These are phyloP conservation scores for Labeo catla DNA, from an alignment of 2,113 vertebrate genomes.

Conservation along the genomic window DNA sequence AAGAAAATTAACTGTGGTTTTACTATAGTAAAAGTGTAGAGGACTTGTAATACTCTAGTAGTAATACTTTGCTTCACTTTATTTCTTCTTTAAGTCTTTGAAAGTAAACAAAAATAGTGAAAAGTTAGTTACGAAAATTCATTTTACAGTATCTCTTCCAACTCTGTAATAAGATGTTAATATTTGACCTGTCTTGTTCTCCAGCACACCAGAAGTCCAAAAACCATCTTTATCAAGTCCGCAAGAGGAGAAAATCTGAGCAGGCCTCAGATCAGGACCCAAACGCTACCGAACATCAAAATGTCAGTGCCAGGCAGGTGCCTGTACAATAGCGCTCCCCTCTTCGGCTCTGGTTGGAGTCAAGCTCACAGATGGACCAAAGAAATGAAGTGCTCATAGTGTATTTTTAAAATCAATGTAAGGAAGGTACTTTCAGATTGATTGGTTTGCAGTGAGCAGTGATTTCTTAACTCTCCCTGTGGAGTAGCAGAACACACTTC, in stretches of 20 bases:
- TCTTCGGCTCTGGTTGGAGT: slow-evolving; percentile 48
- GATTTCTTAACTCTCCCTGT: background rate
- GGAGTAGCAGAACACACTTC: background rate
- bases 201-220: slow-evolving; percentile 92
- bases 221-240: slow-evolving; percentile 85
- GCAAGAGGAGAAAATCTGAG: slow-evolving; percentile 82
- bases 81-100: too few relatives aligned
- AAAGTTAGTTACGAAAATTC: too few relatives aligned
- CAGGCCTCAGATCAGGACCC: background rate
- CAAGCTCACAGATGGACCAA: slow-evolving; percentile 9
- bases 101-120: too few relatives aligned
- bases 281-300: slow-evolving; percentile 35
- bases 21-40: too few relatives aligned
- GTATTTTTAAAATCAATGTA: slow-evolving; percentile 1
- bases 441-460: background rate
- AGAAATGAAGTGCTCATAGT: background rate
- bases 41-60: too few relatives aligned
- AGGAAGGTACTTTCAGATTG: background rate
- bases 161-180: background rate
- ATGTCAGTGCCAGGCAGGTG: slow-evolving; percentile 37
- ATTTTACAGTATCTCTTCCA: too few relatives aligned
- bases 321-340: background rate
- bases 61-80: too few relatives aligned
- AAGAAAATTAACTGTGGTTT: too few relatives aligned
- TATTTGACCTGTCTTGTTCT: slow-evolving; percentile 37